Evolutionary conservation across 2,113 vertebrate species (phyloP), one percentile per base, ranked within the genome.

Genomic region (Mastomys natalensis): DNA sequence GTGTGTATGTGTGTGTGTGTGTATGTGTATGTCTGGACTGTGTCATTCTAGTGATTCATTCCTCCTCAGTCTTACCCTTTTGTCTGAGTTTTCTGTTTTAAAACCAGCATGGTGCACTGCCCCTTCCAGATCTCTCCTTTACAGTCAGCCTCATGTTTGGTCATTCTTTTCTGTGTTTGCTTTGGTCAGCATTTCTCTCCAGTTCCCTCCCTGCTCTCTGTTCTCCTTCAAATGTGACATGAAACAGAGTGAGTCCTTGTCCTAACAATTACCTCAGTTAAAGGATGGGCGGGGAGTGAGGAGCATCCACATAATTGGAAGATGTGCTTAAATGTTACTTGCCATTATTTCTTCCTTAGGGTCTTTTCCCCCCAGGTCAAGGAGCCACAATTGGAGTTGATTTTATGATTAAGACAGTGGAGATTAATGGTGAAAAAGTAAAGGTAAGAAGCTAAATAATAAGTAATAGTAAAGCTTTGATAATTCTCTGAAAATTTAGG

Each of bases 351-450:
- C 89, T 96, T 97, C 93, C 76, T 97, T 98, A 99, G 99, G 99
- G 99, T 93, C 99, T 99, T 98, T 99, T 99, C 97, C 99, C 99
- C 95, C 99, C 99, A 55, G 99, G 99, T 95, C 99, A 99, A 99
- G 99, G 99, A 98, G 99, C 99, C 95, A 99, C 99, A 0, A 99
- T 99, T 94, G 99, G 99, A 90, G 99, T 99, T 94, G 99, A 99
- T 98, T 99, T 99, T 97, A 99, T 99, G 99, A 99, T 99, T 98
- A 99, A 99, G 98, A 99, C 99, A 0, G 99, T 99, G 98, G 99
- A 99, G 98, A 99, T 99, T 97, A 99, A 99, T 11, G 99, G 99
- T 97, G 99, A 99, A 98, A 99, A 99, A 99, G 99, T 99, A 92
- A 99, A 99, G 99, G 99, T 99, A 99, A 92, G 98, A 93, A 43